Percentiles rank a stretch among this genome's conserved stretches.
Evolutionary conservation across 2,888 invertebrate species (phyloP).

Genomic region (Volucella bombylans): DNA sequence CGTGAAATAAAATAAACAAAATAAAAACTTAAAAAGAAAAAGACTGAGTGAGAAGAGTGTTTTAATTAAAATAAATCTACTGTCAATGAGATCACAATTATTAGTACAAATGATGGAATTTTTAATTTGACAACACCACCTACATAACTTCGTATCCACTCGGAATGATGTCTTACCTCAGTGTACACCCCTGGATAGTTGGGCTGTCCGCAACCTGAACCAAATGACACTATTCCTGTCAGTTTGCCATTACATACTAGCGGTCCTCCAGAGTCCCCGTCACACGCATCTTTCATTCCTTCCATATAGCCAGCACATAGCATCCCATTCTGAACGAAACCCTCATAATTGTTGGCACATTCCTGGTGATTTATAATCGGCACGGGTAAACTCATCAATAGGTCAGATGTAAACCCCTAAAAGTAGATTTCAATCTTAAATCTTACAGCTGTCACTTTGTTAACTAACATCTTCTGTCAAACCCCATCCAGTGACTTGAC

Average conservation of each 20-base stretch:
- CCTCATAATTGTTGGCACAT: conserved; percentile 71
- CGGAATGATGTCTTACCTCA: conserved; percentile 74
- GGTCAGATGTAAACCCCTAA: conserved; percentile 37
- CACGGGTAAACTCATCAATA: conserved; percentile 50
- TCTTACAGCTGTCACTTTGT: conserved; percentile 24
- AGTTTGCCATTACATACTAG: conserved; percentile 75
- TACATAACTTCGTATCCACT: conserved; percentile 71
- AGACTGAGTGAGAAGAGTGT: conserved; percentile 12
- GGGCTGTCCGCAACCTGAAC: conserved; percentile 75
- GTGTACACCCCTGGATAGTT: conserved; percentile 76
- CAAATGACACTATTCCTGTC: conserved; percentile 76
- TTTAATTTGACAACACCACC: background rate
- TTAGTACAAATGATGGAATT: background rate
- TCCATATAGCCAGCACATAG: conserved; percentile 76
- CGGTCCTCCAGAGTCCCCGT: conserved; percentile 78
- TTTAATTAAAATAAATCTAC: conserved; percentile 13
- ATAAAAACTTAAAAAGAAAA: background rate
- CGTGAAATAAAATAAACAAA: background rate
- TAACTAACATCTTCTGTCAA: conserved; percentile 73
- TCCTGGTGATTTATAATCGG: conserved; percentile 54
- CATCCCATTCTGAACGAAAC: conserved; percentile 74
- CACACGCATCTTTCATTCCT: conserved; percentile 76
- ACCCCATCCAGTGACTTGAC: conserved; percentile 77
- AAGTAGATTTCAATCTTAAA: background rate
- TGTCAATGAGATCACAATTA: background rate